Percentiles rank a stretch among this genome's conserved stretches.
phyloP scores from a whole-genome alignment of 2,113 vertebrate genomes.

The Saguinus midas region DNA sequence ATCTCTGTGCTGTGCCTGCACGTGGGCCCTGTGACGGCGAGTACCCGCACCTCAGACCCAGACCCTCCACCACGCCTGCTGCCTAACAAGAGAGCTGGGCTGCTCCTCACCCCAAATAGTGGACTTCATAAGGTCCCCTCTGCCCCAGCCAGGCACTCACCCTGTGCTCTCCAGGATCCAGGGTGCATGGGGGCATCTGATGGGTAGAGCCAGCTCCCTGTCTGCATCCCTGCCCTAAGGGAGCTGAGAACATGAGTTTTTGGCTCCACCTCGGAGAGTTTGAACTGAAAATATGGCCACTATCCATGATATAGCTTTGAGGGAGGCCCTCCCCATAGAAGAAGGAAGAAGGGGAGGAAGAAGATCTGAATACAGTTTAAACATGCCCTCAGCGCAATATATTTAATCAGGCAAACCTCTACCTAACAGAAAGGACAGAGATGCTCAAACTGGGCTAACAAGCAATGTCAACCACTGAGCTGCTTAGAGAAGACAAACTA shows the following conservation, averaged over 20 bases:
- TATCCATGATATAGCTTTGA: neutral
- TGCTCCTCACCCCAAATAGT: no score
- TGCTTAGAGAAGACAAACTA: neutral
- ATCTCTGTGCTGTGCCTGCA: accelerated
- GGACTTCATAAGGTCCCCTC: neutral
- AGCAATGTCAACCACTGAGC: neutral
- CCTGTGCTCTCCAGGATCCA: neutral
- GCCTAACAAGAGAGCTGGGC: no score
- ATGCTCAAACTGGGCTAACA: neutral
- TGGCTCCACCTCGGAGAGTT: neutral
- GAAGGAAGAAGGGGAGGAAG: neutral
- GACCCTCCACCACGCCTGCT: neutral
- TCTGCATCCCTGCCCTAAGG: neutral
- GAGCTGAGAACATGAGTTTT: neutral
- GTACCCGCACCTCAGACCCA: neutral
- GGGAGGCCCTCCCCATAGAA: neutral
- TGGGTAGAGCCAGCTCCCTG: neutral
- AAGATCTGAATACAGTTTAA: neutral
- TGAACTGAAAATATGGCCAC: neutral
- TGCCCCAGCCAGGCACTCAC: no score
- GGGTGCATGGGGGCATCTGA: no score
- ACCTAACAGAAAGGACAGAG: neutral
- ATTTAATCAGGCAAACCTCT: neutral
- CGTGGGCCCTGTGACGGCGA: accelerated
- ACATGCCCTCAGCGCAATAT: neutral